Percentiles rank a stretch among this genome's conserved stretches.
Conservation (phyloP, 1,140 invertebrate species). For the Heterodera schachtii region DNA sequence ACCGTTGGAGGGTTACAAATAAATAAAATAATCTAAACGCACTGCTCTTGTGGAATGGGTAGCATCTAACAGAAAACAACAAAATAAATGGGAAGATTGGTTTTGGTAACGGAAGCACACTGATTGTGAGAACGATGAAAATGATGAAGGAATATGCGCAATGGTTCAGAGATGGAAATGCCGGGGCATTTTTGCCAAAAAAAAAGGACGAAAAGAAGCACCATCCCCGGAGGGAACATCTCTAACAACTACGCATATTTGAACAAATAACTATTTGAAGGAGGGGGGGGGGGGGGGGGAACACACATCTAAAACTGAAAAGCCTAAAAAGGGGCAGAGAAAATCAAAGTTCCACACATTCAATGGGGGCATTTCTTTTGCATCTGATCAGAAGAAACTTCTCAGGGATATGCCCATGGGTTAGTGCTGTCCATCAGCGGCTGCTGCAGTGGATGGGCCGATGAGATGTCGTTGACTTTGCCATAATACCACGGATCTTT, state of each 20-base stretch:
- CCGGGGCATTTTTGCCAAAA: too few relatives aligned
- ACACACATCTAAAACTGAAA: too few relatives aligned
- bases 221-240: too few relatives aligned
- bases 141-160: neutral
- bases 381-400: neutral
- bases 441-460: neutral
- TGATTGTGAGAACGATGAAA: neutral
- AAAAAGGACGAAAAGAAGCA: too few relatives aligned
- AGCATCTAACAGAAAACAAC: neutral
- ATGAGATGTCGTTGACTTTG: neutral
- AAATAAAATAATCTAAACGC: neutral
- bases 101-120: neutral
- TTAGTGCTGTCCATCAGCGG: neutral
- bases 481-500: slow-evolving; percentile 16
- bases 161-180: too few relatives aligned
- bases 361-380: too few relatives aligned
- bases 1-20: too few relatives aligned
- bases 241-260: too few relatives aligned
- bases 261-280: too few relatives aligned
- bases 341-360: neutral
- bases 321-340: neutral
- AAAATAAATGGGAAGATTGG: too few relatives aligned
- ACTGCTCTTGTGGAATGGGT: neutral
- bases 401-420: slow-evolving; percentile 21
- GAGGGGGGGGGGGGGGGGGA: too few relatives aligned